These are phyloP conservation scores for Sibirionetta formosa DNA, from an alignment of 2,797 vertebrate genomes.

Conservation along the genomic window DNA sequence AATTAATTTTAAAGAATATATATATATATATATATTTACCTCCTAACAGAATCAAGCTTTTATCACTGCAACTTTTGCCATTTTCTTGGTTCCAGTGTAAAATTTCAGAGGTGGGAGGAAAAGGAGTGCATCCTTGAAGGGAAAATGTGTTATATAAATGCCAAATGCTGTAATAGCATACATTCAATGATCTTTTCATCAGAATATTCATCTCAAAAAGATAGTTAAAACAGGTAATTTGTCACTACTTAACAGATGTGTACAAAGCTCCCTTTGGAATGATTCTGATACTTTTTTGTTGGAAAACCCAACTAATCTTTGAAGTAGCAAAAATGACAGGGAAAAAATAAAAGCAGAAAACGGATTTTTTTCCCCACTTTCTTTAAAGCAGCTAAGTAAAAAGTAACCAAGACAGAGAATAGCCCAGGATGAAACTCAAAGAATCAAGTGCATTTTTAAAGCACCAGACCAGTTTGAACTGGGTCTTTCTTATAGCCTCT, in stretches of 20 bases:
- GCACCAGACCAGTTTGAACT: background rate
- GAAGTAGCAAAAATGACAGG: background rate
- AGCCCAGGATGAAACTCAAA: background rate
- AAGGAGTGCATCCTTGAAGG: background rate
- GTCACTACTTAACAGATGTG: background rate
- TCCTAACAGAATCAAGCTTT: background rate
- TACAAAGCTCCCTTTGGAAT: background rate
- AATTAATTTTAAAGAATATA: background rate
- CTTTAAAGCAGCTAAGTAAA: background rate
- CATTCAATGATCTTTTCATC: background rate
- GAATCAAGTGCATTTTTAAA: background rate
- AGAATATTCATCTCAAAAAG: background rate
- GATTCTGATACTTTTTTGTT: background rate
- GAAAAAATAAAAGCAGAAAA: background rate
- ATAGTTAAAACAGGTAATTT: constrained; percentile 15
- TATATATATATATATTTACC: too few relatives aligned
- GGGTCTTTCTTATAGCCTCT: background rate
- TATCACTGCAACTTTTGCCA: background rate
- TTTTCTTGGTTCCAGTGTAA: background rate
- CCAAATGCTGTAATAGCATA: background rate
- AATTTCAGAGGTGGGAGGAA: background rate
- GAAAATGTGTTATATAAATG: background rate
- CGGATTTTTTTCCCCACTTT: background rate
- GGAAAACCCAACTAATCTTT: background rate
- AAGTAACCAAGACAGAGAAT: background rate